Base-by-base conservation (phyloP, 2,888 invertebrate genomes). In the Acleris laterana region DNA sequence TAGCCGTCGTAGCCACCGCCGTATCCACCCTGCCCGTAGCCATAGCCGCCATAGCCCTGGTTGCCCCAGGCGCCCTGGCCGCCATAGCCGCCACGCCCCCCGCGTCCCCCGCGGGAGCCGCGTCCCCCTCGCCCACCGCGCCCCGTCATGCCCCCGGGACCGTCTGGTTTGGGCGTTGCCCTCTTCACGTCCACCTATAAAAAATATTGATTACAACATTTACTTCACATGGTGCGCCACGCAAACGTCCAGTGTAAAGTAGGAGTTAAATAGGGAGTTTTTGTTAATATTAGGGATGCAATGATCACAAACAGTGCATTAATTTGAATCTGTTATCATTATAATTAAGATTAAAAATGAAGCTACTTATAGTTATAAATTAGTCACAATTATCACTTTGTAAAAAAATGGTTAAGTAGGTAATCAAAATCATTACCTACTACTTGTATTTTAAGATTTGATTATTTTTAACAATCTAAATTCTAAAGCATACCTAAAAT, bases 81-180 rank as follows among this genome's bases (percentile, higher is more conserved):
- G 77, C 94, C 94, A 81, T 95, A 95, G 70, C 95, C 95, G 71
- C 94, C 95, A 77, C 96, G 95, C 9, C 95, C 94, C n/a, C 95
- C 95, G 76, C 96, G 95, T 5, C 95, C 95, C 0, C 96, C 95
- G 59, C 96, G 95, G 56, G 94, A 94, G 44, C 96, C 95, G 11
- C 96, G 90, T 32, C 95, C 94, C 0, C 95, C 95, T 17, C 95
- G 93, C 0, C 93, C 92, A 0, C 96, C 95, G 25, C 96, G 95
- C 51, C 94, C 94, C 42, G 95, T 93, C 79, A 94, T 91, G 62
- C 95, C 95, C 19, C 96, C 95, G 56, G 95, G 94, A 20, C 95
- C 95, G 76, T 97, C 97, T 3, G 96, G 96, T 88, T 97, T 98
- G 13, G 98, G 98, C 62, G 98, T 98, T 55, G 98, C 98, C 83